A percentile compares a stretch with the other conserved stretches of the same genome.
Evolutionary conservation across 2,888 invertebrate genomes (phyloP).

Genomic region (Spicauda simplicius): DNA sequence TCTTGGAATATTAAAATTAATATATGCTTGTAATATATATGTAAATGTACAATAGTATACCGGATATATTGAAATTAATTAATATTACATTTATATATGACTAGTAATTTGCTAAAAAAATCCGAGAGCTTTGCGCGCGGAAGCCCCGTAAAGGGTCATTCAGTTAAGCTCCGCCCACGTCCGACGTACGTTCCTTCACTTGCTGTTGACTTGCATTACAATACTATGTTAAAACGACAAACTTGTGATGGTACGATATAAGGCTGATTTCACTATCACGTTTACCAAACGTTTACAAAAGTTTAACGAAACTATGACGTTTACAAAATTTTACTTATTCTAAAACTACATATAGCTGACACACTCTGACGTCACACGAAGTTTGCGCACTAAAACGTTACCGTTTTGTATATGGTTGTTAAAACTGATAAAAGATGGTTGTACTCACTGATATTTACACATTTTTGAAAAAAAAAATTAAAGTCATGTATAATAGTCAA

Average conservation of each 20-base stretch:
- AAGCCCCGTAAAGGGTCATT: neutral
- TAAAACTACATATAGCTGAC: neutral
- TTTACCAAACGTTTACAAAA: neutral
- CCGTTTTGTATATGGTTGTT: too few species aligned
- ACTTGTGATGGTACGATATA: slow-evolving; percentile 9
- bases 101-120: neutral
- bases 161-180: too few species aligned
- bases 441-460: too few species aligned
- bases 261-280: neutral
- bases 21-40: too few species aligned
- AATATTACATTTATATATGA: slow-evolving; percentile 4
- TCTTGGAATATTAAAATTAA: neutral
- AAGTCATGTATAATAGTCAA: too few species aligned
- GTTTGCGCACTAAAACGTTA: too few species aligned
- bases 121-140: neutral
- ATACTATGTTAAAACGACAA: neutral
- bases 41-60: neutral
- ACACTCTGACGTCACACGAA: neutral
- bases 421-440: too few species aligned
- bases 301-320: too few species aligned
- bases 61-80: neutral
- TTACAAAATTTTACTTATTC: neutral
- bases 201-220: too few species aligned
- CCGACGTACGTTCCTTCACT: too few species aligned
- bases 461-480: too few species aligned